Percentiles rank a stretch among this genome's conserved stretches.
These are phyloP conservation scores for Polydrusus pterygomalis DNA, from an alignment of 2,888 invertebrate genomes.

Conservation along the genomic window DNA sequence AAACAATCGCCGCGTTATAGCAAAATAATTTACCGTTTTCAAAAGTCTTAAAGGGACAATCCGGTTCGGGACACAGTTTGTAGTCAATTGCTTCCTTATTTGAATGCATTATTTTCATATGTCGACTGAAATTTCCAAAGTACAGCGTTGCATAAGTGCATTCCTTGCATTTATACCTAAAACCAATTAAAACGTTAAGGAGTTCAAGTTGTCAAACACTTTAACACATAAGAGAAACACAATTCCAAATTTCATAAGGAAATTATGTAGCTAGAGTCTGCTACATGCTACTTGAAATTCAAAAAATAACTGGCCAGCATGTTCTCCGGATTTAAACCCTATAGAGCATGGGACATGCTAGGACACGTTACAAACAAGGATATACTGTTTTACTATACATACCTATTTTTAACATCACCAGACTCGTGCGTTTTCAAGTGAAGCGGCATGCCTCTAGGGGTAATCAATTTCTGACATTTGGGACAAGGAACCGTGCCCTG, in stretches of 20 bases:
- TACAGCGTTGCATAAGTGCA: slow-evolving; percentile 38
- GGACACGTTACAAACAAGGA: no score
- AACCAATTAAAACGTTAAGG: neutral
- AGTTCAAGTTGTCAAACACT: no score
- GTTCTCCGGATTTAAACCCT: no score
- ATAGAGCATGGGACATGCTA: no score
- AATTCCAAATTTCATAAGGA: no score
- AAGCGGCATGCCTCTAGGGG: slow-evolving; percentile 35
- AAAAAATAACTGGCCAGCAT: no score
- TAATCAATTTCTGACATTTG: slow-evolving; percentile 37
- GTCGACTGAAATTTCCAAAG: slow-evolving; percentile 41
- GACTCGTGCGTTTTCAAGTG: slow-evolving; percentile 40
- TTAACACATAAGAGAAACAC: no score
- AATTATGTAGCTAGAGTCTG: no score
- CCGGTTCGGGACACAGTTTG: slow-evolving; percentile 30
- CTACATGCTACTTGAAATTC: no score
- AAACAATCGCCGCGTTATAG: no score
- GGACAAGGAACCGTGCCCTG: slow-evolving; percentile 34
- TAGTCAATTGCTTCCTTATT: slow-evolving; percentile 38
- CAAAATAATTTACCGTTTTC: slow-evolving; percentile 36
- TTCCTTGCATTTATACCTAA: slow-evolving; percentile 42
- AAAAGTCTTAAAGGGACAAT: slow-evolving; percentile 42
- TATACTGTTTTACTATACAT: neutral
- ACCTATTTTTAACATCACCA: slow-evolving; percentile 40
- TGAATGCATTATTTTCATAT: slow-evolving; percentile 42